Base-by-base conservation (phyloP, 2,888 invertebrate species). In the Eulithis testata region DNA sequence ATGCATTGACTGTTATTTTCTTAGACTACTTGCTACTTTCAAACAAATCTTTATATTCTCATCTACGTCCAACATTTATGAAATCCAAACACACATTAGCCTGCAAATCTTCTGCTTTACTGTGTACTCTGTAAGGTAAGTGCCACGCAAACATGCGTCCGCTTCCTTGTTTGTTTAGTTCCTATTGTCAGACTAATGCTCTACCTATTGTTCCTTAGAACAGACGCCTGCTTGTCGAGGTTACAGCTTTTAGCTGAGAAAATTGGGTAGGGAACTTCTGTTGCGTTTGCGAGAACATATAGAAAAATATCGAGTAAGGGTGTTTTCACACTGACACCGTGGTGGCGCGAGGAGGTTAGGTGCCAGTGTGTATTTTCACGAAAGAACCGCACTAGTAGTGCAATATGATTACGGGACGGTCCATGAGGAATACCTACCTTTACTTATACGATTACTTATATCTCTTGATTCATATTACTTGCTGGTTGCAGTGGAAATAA, bases 111-210 rank as follows among this genome's bases (percentile, higher is more conserved):
- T 49, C 49, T 49, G 4, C 9, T 49, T 47, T 49, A 21, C 43
- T 57, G 43, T 60, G 49, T 59, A 44, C 47, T 60, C 27, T 52
- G 60, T 43, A 51, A 45, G 43, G 54, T 63, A 58, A 65, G 68
- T 60, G 65, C 14, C 65, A 56, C 27, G 53, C 68, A 68, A 65
- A 68, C 62, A 68, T 54, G 58, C 61, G 61, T 65, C 54, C 47
- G 52, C 31, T 57, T 55, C 52, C 60, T 49, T 62, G 56, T 63
- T 68, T 56, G 59, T 44, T 31, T 54, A 62, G 62, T 54, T 55
- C 11, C 59, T 63, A 68, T 68, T 68, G 68, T 68, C 12, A 54
- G 59, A 65, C 61, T 65, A 69, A 68, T 68, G 65, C 60, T 31
- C 59, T 21, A 21, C 21, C 21, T 21, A 63, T 69, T 69, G 65